These are phyloP conservation scores for Drosophila varians DNA, from an alignment of 1,140 invertebrate genomes.

Conservation along the genomic window DNA sequence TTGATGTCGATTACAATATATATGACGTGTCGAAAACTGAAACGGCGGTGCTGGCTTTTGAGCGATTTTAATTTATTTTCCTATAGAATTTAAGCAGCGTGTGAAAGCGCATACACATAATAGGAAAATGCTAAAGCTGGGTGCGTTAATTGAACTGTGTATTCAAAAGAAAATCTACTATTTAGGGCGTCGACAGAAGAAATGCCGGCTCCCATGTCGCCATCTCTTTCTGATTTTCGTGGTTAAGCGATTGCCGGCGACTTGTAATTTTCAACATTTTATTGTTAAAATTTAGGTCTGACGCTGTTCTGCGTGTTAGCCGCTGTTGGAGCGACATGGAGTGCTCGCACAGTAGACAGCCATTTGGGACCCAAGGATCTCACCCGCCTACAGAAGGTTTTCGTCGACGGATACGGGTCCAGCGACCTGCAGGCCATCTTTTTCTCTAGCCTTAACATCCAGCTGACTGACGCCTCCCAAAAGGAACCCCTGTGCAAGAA, in stretches of 20 bases:
- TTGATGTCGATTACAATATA: neutral
- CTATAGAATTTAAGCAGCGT: slow-evolving; percentile 67
- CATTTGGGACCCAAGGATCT: slow-evolving; percentile 70
- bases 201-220: slow-evolving; percentile 56
- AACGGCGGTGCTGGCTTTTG: slow-evolving; percentile 64
- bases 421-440: slow-evolving; percentile 79
- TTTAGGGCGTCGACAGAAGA: neutral
- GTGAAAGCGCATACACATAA: slow-evolving; percentile 43
- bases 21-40: slow-evolving; percentile 38
- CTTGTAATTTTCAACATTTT: neutral
- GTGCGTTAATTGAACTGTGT: slow-evolving; percentile 28
- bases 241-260: slow-evolving; percentile 55
- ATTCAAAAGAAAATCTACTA: too few relatives aligned
- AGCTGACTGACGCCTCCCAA: slow-evolving; percentile 56
- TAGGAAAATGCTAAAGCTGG: slow-evolving; percentile 71
- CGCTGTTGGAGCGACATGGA: slow-evolving; percentile 45
- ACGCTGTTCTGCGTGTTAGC: slow-evolving; percentile 50
- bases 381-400: slow-evolving; percentile 76
- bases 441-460: slow-evolving; percentile 72
- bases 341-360: slow-evolving; percentile 67
- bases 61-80: slow-evolving; percentile 56
- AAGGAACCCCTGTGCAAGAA: slow-evolving; percentile 68
- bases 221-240: slow-evolving; percentile 46
- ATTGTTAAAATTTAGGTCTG: slow-evolving; percentile 37
- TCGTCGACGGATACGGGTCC: slow-evolving; percentile 74